Percentiles rank a stretch among this genome's conserved stretches.
Evolutionary conservation across 2,797 vertebrate genomes (phyloP).

Genomic region (Platyrinchus mystaceus): DNA sequence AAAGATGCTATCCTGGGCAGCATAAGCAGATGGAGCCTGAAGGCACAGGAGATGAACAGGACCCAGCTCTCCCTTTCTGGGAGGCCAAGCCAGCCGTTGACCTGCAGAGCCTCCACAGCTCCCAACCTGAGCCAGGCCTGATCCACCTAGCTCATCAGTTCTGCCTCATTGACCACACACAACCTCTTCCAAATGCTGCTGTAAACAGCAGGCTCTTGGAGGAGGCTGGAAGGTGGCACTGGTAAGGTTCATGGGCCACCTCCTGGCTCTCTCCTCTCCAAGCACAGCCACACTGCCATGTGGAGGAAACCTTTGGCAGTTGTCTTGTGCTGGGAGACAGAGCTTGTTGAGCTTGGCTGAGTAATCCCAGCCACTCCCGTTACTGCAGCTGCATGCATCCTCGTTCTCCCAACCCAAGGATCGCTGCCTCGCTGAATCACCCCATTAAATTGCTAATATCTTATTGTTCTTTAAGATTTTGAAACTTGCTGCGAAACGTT

Average conservation of each 20-base stretch:
- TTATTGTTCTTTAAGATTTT: slow-evolving; percentile 78
- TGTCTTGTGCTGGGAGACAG: slow-evolving; percentile 31
- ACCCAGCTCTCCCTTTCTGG: background rate
- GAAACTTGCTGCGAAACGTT: slow-evolving; percentile 78
- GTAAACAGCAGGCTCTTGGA: slow-evolving; percentile 38
- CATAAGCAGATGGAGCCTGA: background rate
- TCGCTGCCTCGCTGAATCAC: slow-evolving; percentile 73
- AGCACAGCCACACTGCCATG: slow-evolving; percentile 21
- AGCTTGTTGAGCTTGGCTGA: slow-evolving; percentile 64
- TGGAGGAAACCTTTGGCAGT: slow-evolving; percentile 55
- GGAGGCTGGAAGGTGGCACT: slow-evolving; percentile 14
- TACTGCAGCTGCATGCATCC: slow-evolving; percentile 66
- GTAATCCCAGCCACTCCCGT: slow-evolving; percentile 45
- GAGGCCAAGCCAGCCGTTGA: slow-evolving; percentile 3
- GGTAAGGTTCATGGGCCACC: slow-evolving; percentile 2
- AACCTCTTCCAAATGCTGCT: slow-evolving; percentile 34
- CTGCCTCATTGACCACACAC: background rate
- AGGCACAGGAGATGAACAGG: background rate
- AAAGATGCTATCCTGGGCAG: background rate
- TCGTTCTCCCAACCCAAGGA: slow-evolving; percentile 69
- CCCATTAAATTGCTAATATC: slow-evolving; percentile 80
- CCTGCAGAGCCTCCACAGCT: background rate
- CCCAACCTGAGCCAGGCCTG: slow-evolving; percentile 27
- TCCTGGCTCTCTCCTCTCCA: slow-evolving; percentile 21
- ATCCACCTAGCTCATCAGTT: slow-evolving; percentile 51